A percentile compares a stretch with the other conserved stretches of the same genome.
Evolutionary conservation across 2,888 invertebrate genomes (phyloP).

Genomic region (Drosophila algonquin): DNA sequence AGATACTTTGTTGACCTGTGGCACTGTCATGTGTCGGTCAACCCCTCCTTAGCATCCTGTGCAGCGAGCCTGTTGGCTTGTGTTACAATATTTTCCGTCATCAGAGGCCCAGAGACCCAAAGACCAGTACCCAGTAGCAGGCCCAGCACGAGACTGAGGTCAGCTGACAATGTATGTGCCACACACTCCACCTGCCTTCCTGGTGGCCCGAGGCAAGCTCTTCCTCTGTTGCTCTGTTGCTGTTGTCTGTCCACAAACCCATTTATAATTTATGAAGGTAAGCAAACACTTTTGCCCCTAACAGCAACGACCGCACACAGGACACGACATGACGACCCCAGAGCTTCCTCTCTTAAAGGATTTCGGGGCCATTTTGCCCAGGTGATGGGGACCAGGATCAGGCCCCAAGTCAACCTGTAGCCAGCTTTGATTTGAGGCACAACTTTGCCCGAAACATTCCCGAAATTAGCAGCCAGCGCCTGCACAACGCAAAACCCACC

Average conservation of each 20-base stretch:
- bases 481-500: background rate
- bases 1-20: constrained; percentile 35
- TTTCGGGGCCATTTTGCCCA: constrained; percentile 36
- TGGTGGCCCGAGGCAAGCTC: constrained; percentile 9
- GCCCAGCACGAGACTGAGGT: constrained; percentile 18
- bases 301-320: constrained; percentile 26
- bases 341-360: constrained; percentile 53
- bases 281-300: constrained; percentile 71
- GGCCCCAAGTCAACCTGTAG: constrained; percentile 52
- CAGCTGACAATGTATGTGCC: constrained; percentile 42
- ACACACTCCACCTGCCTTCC: constrained; percentile 18
- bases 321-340: constrained; percentile 33
- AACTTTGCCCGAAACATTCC: constrained; percentile 46
- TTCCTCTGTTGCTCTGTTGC: constrained; percentile 25
- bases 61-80: constrained; percentile 24
- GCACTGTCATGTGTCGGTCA: constrained; percentile 30
- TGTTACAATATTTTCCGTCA: constrained; percentile 47
- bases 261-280: constrained; percentile 80
- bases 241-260: constrained; percentile 48
- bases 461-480: constrained; percentile 57
- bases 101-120: constrained; percentile 20
- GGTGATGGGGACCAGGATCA: constrained; percentile 26
- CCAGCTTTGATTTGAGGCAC: constrained; percentile 35
- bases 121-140: background rate
- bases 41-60: background rate